Conservation (phyloP, 1,140 invertebrate genomes). For the Drosophila arawakana region DNA sequence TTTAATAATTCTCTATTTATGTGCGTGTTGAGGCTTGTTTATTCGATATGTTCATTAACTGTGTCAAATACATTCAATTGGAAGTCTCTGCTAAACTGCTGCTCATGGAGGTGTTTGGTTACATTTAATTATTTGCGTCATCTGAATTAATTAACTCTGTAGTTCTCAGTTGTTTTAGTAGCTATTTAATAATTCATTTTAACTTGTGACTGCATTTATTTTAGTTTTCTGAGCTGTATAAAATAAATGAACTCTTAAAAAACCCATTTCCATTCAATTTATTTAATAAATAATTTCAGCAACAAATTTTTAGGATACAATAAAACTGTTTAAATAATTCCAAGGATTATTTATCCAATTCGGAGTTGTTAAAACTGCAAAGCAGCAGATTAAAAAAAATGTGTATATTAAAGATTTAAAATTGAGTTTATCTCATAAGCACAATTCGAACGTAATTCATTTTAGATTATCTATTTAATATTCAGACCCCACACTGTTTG, state of each 20-base stretch:
- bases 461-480: no score
- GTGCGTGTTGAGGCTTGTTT: slow-evolving; percentile 35
- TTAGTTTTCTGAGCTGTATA: neutral
- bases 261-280: neutral
- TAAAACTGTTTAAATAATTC: neutral
- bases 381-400: neutral
- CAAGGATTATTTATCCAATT: slow-evolving; percentile 1
- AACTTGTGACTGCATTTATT: neutral
- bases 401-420: neutral
- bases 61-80: neutral
- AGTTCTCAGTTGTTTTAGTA: slow-evolving; percentile 18
- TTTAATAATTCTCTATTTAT: slow-evolving; percentile 67
- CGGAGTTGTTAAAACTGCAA: neutral
- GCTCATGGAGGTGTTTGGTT: slow-evolving; percentile 31
- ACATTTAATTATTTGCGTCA: slow-evolving; percentile 31
- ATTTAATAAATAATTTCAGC: neutral
- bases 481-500: no score
- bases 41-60: neutral
- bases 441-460: no score
- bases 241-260: slow-evolving; percentile 4
- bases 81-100: neutral
- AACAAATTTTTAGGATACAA: neutral
- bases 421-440: neutral
- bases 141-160: slow-evolving; percentile 36
- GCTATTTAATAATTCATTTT: slow-evolving; percentile 31